phyloP scores from a whole-genome alignment of 2,888 invertebrate species.

The Opisthograptis luteolata region DNA sequence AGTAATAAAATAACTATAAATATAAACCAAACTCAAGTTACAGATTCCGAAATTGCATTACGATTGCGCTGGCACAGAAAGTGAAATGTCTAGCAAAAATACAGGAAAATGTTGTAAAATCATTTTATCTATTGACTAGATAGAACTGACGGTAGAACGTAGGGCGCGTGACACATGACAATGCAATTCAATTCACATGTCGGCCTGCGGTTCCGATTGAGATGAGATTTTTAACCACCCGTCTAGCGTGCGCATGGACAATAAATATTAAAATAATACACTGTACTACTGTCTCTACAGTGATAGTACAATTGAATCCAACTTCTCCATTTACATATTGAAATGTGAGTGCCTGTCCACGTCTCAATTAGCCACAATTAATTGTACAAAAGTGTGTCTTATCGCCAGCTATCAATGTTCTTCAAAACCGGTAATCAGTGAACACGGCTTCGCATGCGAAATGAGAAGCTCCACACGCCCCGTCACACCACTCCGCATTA shows the following conservation, averaged over 20 bases:
- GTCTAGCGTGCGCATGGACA: slow-evolving; percentile 38
- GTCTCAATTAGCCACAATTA: slow-evolving; percentile 74
- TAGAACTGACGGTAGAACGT: slow-evolving; percentile 7
- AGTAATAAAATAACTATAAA: too few species aligned
- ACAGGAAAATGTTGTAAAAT: neutral
- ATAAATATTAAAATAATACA: slow-evolving; percentile 35
- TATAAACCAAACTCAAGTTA: too few species aligned
- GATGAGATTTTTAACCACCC: slow-evolving; percentile 63
- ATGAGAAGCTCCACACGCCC: slow-evolving; percentile 75
- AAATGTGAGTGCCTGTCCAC: slow-evolving; percentile 30
- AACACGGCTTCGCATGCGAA: slow-evolving; percentile 70
- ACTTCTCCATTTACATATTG: slow-evolving; percentile 26
- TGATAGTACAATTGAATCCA: slow-evolving; percentile 1
- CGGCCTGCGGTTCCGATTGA: slow-evolving; percentile 52
- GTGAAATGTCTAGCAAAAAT: neutral
- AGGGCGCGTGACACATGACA: slow-evolving; percentile 54
- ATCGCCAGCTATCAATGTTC: slow-evolving; percentile 69
- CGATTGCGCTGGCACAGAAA: too few species aligned
- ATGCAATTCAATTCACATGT: slow-evolving; percentile 65
- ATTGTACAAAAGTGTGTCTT: slow-evolving; percentile 62
- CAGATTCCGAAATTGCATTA: too few species aligned
- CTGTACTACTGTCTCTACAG: slow-evolving; percentile 6
- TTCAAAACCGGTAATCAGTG: slow-evolving; percentile 63
- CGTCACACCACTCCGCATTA: slow-evolving; percentile 75
- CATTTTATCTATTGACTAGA: neutral